Evolutionary conservation across 2,888 invertebrate species (phyloP).

Genomic region (Ennomos erosarius): DNA sequence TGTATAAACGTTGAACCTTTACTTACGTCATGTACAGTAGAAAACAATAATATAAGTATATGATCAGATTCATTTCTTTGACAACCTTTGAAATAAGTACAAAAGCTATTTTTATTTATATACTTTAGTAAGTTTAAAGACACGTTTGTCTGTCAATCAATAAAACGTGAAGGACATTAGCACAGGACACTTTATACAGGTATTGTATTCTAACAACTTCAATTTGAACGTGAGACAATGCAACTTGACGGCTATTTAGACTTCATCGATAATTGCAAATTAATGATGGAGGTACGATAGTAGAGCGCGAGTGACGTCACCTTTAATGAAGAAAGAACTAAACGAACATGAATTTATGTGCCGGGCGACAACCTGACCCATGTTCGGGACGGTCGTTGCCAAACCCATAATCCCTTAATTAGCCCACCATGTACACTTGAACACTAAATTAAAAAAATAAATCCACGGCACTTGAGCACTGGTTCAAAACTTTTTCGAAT

Average conservation of each 20-base stretch:
- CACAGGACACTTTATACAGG: conserved; percentile 42
- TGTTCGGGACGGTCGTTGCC: conserved; percentile 61
- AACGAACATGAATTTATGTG: conserved; percentile 71
- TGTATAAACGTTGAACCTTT: no score
- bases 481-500: conserved; percentile 37
- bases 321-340: conserved; percentile 74
- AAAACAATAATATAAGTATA: no score
- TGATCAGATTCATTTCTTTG: conserved; percentile 3
- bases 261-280: conserved; percentile 42
- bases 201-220: conserved; percentile 36
- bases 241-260: conserved; percentile 52
- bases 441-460: conserved; percentile 39
- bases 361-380: conserved; percentile 67
- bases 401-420: conserved; percentile 75
- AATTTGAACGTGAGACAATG: conserved; percentile 67
- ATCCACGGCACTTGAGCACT: conserved; percentile 55
- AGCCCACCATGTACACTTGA: conserved; percentile 60
- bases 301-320: conserved; percentile 80
- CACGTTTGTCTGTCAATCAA: conserved; percentile 63
- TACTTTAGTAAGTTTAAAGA: conserved; percentile 44
- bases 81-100: conserved; percentile 18
- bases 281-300: conserved; percentile 54
- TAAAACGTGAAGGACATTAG: conserved; percentile 60
- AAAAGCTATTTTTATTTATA: conserved; percentile 20
- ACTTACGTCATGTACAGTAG: no score